These are phyloP conservation scores for Actinopyga echinites DNA, from an alignment of 53 echinoderm and acorn worm genomes.

Conservation along the genomic window DNA sequence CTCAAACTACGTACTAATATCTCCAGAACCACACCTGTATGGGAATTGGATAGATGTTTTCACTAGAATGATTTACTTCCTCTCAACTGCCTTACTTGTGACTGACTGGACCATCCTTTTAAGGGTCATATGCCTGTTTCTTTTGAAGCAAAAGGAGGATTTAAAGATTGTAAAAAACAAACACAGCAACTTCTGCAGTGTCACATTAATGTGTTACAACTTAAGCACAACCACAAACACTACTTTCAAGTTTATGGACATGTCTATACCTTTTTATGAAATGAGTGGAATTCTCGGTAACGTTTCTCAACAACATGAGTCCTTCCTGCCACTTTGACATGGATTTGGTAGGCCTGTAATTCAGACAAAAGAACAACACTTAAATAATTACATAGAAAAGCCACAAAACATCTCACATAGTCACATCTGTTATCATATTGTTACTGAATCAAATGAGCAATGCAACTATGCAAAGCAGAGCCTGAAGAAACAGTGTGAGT, in stretches of 20 bases:
- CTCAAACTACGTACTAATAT: no score
- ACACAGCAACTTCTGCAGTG: no score
- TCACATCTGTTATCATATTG: not conserved
- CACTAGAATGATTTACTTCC: no score
- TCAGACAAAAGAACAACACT: not conserved
- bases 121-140: no score
- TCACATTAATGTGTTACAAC: no score
- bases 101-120: no score
- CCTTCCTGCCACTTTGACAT: slow-evolving; percentile 72
- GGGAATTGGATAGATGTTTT: no score
- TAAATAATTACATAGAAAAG: not conserved
- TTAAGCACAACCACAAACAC: not conserved
- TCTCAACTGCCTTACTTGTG: no score
- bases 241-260: not conserved
- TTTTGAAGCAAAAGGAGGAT: no score
- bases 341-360: slow-evolving; percentile 77
- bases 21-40: no score
- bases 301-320: slow-evolving; percentile 85
- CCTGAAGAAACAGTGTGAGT: not conserved
- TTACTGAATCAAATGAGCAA: not conserved
- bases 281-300: slow-evolving; percentile 87
- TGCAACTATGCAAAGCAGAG: not conserved
- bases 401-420: not conserved
- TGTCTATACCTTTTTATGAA: slow-evolving; percentile 93
- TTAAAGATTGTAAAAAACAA: no score